Base-by-base conservation (phyloP, 2,888 invertebrate species). In the Dynastes hyllus region DNA sequence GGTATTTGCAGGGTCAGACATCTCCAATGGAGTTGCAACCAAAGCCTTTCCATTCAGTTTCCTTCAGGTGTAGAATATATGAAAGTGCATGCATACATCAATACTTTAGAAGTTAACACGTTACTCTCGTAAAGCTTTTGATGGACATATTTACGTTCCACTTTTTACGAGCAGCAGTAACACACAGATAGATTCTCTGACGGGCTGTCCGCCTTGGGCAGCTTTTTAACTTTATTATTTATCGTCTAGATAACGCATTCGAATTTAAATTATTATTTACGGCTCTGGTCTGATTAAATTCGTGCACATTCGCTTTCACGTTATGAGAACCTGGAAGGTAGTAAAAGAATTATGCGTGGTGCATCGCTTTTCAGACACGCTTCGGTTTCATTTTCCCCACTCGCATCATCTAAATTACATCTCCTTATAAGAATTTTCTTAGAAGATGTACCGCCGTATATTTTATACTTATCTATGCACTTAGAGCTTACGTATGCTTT, bases 71-170 rank as follows among this genome's bases (percentile, higher is more conserved):
- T n/a, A n/a, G 11, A 2, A 53, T 16, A 4, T 53, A 53, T 2
- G 13, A 6, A 53, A n/a, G 16, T 16, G 16, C n/a, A n/a, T n/a
- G 13, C n/a, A 27, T 27, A 32, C 22, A n/a, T n/a, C 29, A 50
- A 27, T 27, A 32, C 22, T 9, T 37, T 22, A 61, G 73, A 61
- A 77, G 77, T 77, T 77, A 77, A 67, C 77, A 77, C 76, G 66
- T 76, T 66, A 50, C 66, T 63, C 37, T 50, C 66, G 16, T 51
- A 53, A 66, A 51, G 40, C 61, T 45, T 13, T 76, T 76, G 76
- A 76, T 58, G 75, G 78, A 78, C 76, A 69, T 69, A 78, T 75
- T 78, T 78, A 76, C 76, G 78, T 75, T 75, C 75, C 50, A 79
- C 40, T 79, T 79, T 79, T 78, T 78, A 78, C 70, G 78, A 78